Evolutionary conservation across 2,888 invertebrate species (phyloP).

Genomic region (Melinaea marsaeus): DNA sequence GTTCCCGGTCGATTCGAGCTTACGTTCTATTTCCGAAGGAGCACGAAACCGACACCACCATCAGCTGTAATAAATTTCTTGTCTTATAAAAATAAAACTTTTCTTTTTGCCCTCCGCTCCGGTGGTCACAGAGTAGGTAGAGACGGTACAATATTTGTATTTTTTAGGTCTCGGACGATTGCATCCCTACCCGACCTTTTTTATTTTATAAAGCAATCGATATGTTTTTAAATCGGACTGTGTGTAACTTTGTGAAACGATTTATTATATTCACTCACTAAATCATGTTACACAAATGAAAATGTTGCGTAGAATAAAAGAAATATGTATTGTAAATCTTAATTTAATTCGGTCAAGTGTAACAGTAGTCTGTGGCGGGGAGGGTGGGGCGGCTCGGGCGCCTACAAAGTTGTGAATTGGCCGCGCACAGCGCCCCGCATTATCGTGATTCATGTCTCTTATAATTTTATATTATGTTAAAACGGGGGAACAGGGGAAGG

Average conservation of each 20-base stretch:
- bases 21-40: slow-evolving; percentile 71
- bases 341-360: slow-evolving; percentile 7
- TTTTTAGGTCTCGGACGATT: background rate
- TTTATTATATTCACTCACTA: no score
- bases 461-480: slow-evolving; percentile 78
- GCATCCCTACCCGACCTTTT: background rate
- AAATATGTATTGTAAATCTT: background rate
- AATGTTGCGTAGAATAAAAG: no score
- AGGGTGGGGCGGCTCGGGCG: slow-evolving; percentile 44
- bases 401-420: slow-evolving; percentile 72
- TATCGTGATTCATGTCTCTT: slow-evolving; percentile 78
- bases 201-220: no score
- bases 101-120: slow-evolving; percentile 69
- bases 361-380: slow-evolving; percentile 30
- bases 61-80: slow-evolving; percentile 75
- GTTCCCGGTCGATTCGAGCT: slow-evolving; percentile 49
- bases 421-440: slow-evolving; percentile 69
- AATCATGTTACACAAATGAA: no score
- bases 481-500: slow-evolving; percentile 56
- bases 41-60: slow-evolving; percentile 72
- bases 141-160: slow-evolving; percentile 31
- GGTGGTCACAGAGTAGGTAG: slow-evolving; percentile 45
- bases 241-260: no score
- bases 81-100: slow-evolving; percentile 77
- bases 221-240: no score